Conservation (phyloP, 2,888 invertebrate species). For the Petrolisthes manimaculis region DNA sequence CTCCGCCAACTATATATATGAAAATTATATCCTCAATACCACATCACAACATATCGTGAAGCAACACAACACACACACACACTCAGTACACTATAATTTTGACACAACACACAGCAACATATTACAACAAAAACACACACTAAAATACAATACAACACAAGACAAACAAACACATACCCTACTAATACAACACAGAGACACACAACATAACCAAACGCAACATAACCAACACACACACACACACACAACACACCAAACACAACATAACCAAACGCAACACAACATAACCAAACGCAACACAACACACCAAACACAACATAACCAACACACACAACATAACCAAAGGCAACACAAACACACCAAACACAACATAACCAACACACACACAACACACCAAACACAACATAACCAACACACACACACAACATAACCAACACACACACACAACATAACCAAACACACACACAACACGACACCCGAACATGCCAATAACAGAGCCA, state of each 20-base stretch:
- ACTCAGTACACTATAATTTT: not conserved
- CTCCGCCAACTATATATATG: not conserved
- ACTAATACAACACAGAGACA: not conserved
- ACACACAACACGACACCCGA: not conserved
- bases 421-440: no score
- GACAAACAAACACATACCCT: not conserved
- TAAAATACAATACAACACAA: not conserved
- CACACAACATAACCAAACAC: not conserved
- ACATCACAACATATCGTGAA: conserved; percentile 5
- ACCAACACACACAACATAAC: no score
- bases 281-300: not conserved
- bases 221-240: not conserved
- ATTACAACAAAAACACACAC: not conserved
- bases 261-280: not conserved
- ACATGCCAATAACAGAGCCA: no score
- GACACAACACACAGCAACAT: not conserved
- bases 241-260: not conserved
- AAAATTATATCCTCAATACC: not conserved
- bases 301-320: not conserved
- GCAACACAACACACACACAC: not conserved
- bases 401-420: not conserved
- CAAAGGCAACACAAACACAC: not conserved
- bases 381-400: not conserved
- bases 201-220: not conserved
- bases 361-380: not conserved